A percentile compares a stretch with the other conserved stretches of the same genome.
Conservation (phyloP, 2,888 invertebrate genomes). For the Ernsta delagoae region DNA sequence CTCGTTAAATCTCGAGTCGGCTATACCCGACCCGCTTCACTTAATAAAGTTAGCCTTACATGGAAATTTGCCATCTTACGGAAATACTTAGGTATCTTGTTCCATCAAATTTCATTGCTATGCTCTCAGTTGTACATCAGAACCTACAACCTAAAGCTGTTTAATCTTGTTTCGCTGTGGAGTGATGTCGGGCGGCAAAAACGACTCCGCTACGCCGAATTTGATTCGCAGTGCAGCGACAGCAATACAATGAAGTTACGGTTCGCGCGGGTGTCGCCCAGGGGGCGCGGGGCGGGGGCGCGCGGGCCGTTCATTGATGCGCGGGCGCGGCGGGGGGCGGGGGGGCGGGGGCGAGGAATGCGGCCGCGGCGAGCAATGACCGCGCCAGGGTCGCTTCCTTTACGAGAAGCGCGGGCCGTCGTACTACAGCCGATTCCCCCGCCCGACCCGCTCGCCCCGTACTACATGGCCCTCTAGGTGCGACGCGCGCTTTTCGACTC, state of each 20-base stretch:
- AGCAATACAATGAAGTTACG: constrained; percentile 75
- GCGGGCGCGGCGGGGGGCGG: constrained; percentile 62
- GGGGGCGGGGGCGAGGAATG: no score
- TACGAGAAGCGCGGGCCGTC: no score
- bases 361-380: no score
- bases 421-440: constrained; percentile 40
- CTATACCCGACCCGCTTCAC: neutral
- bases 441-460: constrained; percentile 55
- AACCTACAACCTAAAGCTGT: constrained; percentile 37
- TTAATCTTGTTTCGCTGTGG: constrained; percentile 46
- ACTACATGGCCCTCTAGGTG: constrained; percentile 73
- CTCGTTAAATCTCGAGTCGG: constrained; percentile 1
- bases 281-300: constrained; percentile 63
- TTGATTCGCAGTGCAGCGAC: constrained; percentile 70
- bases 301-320: constrained; percentile 83
- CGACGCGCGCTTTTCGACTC: constrained; percentile 79
- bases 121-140: neutral
- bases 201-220: constrained; percentile 65
- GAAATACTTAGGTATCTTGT: no score
- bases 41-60: neutral
- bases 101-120: constrained; percentile 25
- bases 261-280: constrained; percentile 66
- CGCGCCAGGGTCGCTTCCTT: no score
- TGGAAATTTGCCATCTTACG: no score
- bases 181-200: constrained; percentile 50